A percentile compares a stretch with the other conserved stretches of the same genome.
These are phyloP conservation scores for Electrophaes corylata DNA, from an alignment of 2,888 invertebrate species.

Conservation along the genomic window DNA sequence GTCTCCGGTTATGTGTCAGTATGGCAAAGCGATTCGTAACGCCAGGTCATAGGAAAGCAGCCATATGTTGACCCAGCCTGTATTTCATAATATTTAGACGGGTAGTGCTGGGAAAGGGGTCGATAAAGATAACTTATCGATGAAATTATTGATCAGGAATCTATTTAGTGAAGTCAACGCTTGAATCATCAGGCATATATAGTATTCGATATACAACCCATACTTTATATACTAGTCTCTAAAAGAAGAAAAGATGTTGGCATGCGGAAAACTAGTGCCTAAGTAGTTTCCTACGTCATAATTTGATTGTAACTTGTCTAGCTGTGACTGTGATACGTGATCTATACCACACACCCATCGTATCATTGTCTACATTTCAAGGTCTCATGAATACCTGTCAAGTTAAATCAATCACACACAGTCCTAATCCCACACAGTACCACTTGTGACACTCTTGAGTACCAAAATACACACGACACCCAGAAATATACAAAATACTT, in stretches of 20 bases:
- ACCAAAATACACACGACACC: too few species aligned
- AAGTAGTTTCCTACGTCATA: background rate
- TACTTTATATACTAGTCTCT: too few species aligned
- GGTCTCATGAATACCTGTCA: background rate
- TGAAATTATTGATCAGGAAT: background rate
- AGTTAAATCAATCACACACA: background rate
- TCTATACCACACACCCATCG: background rate
- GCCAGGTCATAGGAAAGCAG: constrained; percentile 27
- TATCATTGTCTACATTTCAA: background rate
- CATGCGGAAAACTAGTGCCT: background rate
- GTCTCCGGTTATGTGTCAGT: constrained; percentile 6
- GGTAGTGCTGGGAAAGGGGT: constrained; percentile 18
- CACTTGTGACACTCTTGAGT: too few species aligned
- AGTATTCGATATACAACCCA: too few species aligned
- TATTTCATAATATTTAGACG: constrained; percentile 23
- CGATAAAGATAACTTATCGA: constrained; percentile 10
- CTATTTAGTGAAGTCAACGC: too few species aligned
- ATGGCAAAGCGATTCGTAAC: constrained; percentile 14
- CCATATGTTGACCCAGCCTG: constrained; percentile 3
- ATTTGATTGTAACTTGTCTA: background rate
- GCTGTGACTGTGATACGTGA: background rate
- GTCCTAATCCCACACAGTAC: too few species aligned
- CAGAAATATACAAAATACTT: too few species aligned
- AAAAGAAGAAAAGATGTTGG: background rate
- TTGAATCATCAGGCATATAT: too few species aligned